Evolutionary conservation across 2,113 vertebrate species (phyloP).

Genomic region (Thinocorus orbignyianus): DNA sequence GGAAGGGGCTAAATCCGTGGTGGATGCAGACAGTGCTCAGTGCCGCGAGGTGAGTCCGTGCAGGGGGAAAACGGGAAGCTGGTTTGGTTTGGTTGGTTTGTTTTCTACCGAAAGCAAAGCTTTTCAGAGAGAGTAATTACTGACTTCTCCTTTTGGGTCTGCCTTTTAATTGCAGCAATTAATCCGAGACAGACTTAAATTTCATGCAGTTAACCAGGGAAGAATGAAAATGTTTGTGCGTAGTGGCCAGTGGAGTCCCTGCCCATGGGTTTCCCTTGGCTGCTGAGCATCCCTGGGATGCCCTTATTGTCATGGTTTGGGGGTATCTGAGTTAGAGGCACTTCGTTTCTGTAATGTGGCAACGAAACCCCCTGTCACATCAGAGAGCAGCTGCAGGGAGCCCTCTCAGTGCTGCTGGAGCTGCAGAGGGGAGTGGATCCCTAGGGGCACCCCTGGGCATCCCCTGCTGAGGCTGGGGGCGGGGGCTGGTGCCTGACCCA

Average conservation of each 20-base stretch:
- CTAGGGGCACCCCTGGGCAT: too few species aligned
- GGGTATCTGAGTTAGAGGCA: not conserved
- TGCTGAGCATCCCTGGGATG: not conserved
- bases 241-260: not conserved
- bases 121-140: not conserved
- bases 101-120: not conserved
- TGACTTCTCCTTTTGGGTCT: not conserved
- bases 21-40: accelerated
- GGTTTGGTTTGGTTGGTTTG: not conserved
- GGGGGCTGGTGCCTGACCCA: too few species aligned
- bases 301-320: not conserved
- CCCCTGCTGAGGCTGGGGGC: too few species aligned
- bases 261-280: not conserved
- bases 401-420: not conserved
- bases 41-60: not conserved
- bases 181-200: not conserved
- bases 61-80: not conserved
- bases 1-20: not conserved
- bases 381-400: not conserved
- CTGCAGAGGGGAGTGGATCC: not conserved
- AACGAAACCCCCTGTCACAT: not conserved
- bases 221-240: not conserved
- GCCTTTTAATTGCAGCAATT: not conserved
- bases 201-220: not conserved
- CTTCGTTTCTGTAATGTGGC: not conserved